These are phyloP conservation scores for Drepanosiphum platanoidis DNA, from an alignment of 2,888 invertebrate genomes.

Conservation along the genomic window DNA sequence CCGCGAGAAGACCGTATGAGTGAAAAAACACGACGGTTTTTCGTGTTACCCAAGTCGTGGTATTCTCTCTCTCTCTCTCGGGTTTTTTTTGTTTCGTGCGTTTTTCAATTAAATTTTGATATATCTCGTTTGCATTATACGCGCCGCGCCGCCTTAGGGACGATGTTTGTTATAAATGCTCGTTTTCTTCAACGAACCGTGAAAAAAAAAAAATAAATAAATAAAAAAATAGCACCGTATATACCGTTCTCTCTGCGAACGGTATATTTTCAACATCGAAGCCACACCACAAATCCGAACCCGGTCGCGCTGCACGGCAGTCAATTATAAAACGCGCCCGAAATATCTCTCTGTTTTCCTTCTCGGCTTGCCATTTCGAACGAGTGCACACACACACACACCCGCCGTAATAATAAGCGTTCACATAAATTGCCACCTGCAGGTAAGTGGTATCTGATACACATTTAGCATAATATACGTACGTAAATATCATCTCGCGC, in stretches of 20 bases:
- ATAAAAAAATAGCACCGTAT: too few relatives aligned
- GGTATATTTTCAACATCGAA: conserved; percentile 57
- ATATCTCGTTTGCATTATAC: conserved; percentile 44
- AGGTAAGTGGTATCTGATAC: conserved; percentile 58
- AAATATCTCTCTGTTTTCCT: conserved; percentile 43
- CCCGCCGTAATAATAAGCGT: conserved; percentile 52
- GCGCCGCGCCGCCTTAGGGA: conserved; percentile 12
- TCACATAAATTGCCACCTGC: conserved; percentile 58
- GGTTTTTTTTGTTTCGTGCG: too few relatives aligned
- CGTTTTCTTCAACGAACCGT: conserved; percentile 60
- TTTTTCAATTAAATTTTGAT: conserved; percentile 59
- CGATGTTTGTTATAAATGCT: conserved; percentile 49
- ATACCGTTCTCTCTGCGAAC: conserved; percentile 48
- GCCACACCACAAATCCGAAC: conserved; percentile 59
- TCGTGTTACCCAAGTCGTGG: neutral
- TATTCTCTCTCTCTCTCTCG: too few relatives aligned
- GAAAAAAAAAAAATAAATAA: conserved; percentile 60
- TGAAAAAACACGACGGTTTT: neutral
- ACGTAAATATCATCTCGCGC: conserved; percentile 1
- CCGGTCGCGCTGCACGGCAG: conserved; percentile 40
- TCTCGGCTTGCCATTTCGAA: too few relatives aligned
- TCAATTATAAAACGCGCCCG: conserved; percentile 58
- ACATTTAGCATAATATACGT: conserved; percentile 24
- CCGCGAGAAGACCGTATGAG: neutral
- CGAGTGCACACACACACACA: conserved; percentile 21